Evolutionary conservation across 64 coral and sea anemone species (phyloP).

Genomic region (Stylophora pistillata): DNA sequence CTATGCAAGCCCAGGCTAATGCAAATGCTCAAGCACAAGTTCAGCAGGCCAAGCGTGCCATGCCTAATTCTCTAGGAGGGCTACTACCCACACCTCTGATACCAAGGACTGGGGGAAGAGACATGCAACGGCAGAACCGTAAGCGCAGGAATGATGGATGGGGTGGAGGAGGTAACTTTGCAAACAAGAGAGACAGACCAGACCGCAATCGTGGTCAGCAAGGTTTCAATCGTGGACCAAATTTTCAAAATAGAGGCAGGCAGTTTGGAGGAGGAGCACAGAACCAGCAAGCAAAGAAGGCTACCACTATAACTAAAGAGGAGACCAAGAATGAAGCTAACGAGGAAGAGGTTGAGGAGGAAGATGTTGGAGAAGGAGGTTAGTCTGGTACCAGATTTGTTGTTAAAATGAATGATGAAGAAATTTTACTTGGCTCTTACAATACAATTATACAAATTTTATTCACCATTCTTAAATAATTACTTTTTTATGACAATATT

Average conservation of each 20-base stretch:
- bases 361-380: conserved; percentile 8
- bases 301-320: background rate
- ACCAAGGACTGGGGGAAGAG: conserved; percentile 46
- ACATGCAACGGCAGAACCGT: conserved; percentile 49
- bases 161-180: conserved; percentile 61
- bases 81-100: conserved; percentile 67
- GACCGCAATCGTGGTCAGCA: conserved; percentile 36
- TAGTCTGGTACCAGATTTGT: background rate
- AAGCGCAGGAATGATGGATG: conserved; percentile 38
- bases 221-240: background rate
- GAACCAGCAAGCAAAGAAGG: conserved; percentile 22
- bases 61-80: conserved; percentile 39
- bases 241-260: conserved; percentile 22
- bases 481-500: no score
- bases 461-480: no score
- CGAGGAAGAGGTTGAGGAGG: background rate
- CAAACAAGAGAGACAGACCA: conserved; percentile 38
- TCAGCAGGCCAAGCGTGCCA: conserved; percentile 20
- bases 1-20: conserved; percentile 80
- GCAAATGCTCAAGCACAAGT: conserved; percentile 50
- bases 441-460: no score
- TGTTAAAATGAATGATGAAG: background rate
- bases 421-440: no score
- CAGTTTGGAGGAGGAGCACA: background rate
- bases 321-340: background rate